Percentiles rank a stretch among this genome's conserved stretches.
Evolutionary conservation across 2,113 vertebrate species (phyloP).

Genomic region (Beaufortia kweichowensis): DNA sequence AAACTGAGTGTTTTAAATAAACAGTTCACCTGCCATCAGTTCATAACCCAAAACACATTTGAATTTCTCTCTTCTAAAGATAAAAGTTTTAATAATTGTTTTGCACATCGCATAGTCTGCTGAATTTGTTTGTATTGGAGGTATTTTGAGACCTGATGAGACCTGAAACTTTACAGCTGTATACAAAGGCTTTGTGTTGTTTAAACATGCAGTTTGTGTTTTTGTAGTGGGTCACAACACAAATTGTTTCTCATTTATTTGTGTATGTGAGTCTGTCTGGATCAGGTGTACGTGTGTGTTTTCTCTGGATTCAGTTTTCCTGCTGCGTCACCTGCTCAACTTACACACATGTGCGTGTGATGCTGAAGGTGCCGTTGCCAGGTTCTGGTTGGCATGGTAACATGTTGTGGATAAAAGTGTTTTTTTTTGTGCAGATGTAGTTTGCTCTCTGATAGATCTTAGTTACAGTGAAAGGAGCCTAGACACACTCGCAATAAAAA

Average conservation of each 20-base stretch:
- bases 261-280: neutral
- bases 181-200: neutral
- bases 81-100: neutral
- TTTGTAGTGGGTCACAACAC: neutral
- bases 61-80: neutral
- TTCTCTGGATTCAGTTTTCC: neutral
- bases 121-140: too few species aligned
- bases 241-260: neutral
- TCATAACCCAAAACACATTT: neutral
- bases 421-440: conserved; percentile 44
- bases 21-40: neutral
- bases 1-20: neutral
- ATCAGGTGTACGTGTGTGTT: neutral
- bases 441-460: conserved; percentile 23
- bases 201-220: neutral
- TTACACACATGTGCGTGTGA: conserved; percentile 12
- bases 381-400: conserved; percentile 49
- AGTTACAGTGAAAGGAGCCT: conserved; percentile 26
- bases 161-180: too few species aligned
- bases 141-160: too few species aligned
- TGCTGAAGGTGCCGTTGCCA: conserved; percentile 47
- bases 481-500: conserved; percentile 30
- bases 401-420: conserved; percentile 34
- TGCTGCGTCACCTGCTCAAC: conserved; percentile 18
- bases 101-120: neutral